Percentiles rank a stretch among this genome's conserved stretches.
Conservation (phyloP, 2,113 vertebrate genomes). For the Melanocharis versteri region DNA sequence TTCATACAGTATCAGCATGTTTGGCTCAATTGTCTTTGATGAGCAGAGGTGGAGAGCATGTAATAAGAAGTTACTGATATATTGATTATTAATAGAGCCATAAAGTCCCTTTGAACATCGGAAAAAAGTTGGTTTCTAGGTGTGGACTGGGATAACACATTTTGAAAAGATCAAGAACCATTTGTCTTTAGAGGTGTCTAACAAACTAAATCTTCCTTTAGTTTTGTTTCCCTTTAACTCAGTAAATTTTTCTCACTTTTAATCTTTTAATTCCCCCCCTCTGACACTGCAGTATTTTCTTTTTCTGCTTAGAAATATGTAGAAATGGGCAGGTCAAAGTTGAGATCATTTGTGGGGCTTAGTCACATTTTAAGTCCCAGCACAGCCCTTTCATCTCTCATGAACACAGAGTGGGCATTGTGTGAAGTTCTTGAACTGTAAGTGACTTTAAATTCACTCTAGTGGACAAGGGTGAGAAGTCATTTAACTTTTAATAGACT, state of each 20-base stretch:
- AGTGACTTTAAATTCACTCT: conserved; percentile 61
- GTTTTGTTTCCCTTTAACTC: conserved; percentile 19
- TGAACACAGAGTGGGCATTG: conserved; percentile 38
- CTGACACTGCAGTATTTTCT: background rate
- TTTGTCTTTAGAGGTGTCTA: background rate
- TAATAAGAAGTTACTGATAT: background rate
- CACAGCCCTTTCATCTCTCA: conserved; percentile 47
- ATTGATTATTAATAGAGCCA: background rate
- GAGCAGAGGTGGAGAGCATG: background rate
- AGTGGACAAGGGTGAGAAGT: conserved; percentile 47
- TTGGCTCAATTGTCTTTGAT: background rate
- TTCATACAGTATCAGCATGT: background rate
- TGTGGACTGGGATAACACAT: background rate
- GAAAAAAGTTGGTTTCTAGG: background rate
- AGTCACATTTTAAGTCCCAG: conserved; percentile 32
- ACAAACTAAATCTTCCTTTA: background rate
- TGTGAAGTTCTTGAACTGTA: conserved; percentile 62
- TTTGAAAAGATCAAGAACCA: background rate
- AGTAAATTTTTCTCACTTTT: conserved; percentile 20
- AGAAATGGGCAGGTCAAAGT: conserved; percentile 62
- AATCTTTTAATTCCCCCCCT: background rate
- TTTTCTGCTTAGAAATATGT: conserved; percentile 37
- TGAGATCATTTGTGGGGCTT: conserved; percentile 45
- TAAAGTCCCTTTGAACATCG: background rate
- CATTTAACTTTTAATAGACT: conserved; percentile 58